These are phyloP conservation scores for Tauraco erythrolophus DNA, from an alignment of 2,113 vertebrate species.

Conservation along the genomic window DNA sequence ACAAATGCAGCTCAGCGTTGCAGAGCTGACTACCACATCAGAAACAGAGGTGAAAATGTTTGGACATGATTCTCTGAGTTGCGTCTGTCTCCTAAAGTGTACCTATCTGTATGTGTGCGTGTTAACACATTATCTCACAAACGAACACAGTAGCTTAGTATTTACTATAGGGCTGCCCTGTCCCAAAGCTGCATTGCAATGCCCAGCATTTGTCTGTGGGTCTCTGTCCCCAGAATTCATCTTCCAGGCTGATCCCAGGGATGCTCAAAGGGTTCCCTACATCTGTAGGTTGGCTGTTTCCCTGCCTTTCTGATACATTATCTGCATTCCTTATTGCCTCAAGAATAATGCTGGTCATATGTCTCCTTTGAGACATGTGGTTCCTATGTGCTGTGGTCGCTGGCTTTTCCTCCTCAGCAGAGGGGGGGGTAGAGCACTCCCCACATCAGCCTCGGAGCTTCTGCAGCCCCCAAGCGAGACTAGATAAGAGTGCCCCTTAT, in stretches of 20 bases:
- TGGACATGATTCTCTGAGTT: not conserved
- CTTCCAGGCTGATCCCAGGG: not conserved
- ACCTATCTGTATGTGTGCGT: not conserved
- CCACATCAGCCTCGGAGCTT: slow-evolving; percentile 10
- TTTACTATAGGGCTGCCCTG: not conserved
- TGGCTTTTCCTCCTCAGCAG: not conserved
- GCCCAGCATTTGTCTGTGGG: not conserved
- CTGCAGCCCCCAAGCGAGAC: slow-evolving; percentile 36
- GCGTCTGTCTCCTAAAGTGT: not conserved
- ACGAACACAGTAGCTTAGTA: not conserved
- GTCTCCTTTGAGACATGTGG: not conserved
- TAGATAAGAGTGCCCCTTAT: slow-evolving; percentile 55
- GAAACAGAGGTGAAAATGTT: not conserved
- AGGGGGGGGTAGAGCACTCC: not conserved
- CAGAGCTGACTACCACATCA: not conserved
- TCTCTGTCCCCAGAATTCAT: not conserved
- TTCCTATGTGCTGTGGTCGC: not conserved
- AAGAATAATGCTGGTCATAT: not conserved
- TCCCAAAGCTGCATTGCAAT: not conserved
- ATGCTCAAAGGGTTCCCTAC: not conserved
- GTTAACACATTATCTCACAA: not conserved
- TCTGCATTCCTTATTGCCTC: not conserved
- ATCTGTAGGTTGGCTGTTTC: not conserved
- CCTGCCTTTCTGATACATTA: not conserved
- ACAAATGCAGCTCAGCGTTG: not conserved